Conservation (phyloP, 2,888 invertebrate genomes). For the Cactoblastis cactorum region DNA sequence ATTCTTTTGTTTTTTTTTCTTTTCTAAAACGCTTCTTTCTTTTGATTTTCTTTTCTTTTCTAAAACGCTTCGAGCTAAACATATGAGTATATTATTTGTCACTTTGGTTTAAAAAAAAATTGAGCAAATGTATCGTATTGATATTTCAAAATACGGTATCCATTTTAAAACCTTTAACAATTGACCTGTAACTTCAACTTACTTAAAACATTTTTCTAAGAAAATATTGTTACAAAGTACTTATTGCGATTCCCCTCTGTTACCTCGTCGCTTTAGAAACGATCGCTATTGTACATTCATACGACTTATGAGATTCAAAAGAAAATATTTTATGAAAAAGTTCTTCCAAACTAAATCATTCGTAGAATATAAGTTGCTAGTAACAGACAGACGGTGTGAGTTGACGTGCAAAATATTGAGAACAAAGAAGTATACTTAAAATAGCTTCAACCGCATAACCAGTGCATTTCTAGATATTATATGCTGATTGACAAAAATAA, state of each 20-base stretch:
- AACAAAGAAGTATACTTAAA: neutral
- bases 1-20: no score
- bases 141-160: no score
- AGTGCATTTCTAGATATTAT: no score
- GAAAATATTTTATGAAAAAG: constrained; percentile 71
- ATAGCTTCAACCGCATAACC: no score
- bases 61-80: no score
- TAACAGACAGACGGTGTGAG: constrained; percentile 54
- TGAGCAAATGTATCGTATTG: no score
- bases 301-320: constrained; percentile 58
- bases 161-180: neutral
- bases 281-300: constrained; percentile 55
- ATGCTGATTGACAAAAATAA: no score
- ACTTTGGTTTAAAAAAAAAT: no score
- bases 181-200: neutral
- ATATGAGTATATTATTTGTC: no score
- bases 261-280: constrained; percentile 8
- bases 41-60: no score
- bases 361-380: constrained; percentile 71
- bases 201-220: neutral
- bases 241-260: neutral
- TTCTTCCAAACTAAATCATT: constrained; percentile 74
- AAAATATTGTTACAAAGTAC: constrained; percentile 1
- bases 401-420: constrained; percentile 18
- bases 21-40: no score